Evolutionary conservation across 2,888 invertebrate species (phyloP).

Genomic region (Pyrrhia umbra): DNA sequence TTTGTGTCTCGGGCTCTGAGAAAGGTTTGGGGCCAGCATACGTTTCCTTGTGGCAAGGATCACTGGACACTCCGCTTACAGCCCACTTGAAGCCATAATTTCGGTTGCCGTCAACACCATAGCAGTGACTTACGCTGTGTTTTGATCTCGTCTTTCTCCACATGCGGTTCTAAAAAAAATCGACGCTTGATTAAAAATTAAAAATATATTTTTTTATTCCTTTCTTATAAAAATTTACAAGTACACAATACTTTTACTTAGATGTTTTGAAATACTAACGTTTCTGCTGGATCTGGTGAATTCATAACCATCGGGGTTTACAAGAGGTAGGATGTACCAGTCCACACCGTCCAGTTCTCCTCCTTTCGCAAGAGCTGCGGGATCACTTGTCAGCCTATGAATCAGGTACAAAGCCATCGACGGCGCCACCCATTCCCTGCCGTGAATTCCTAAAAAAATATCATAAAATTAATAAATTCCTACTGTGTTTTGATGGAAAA

Average conservation of each 20-base stretch:
- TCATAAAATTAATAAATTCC: too few relatives aligned
- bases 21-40: conserved; percentile 91
- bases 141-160: conserved; percentile 92
- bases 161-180: conserved; percentile 89
- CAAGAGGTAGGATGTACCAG: conserved; percentile 92
- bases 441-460: conserved; percentile 88
- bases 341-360: conserved; percentile 90
- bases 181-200: too few relatives aligned
- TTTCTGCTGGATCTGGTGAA: conserved; percentile 83
- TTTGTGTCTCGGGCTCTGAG: conserved; percentile 91
- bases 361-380: conserved; percentile 72
- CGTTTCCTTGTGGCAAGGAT: conserved; percentile 90
- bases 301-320: conserved; percentile 94
- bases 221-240: too few relatives aligned
- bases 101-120: conserved; percentile 92
- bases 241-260: too few relatives aligned
- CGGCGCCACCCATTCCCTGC: conserved; percentile 92
- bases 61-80: conserved; percentile 91
- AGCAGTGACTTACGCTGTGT: conserved; percentile 75
- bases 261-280: conserved; percentile 67
- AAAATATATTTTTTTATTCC: too few relatives aligned
- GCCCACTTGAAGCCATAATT: conserved; percentile 93
- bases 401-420: conserved; percentile 91
- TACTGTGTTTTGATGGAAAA: too few relatives aligned
- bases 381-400: conserved; percentile 84